Percentiles rank a stretch among this genome's conserved stretches.
phyloP scores from a whole-genome alignment of 2,113 vertebrate genomes.

The Bos javanicus region DNA sequence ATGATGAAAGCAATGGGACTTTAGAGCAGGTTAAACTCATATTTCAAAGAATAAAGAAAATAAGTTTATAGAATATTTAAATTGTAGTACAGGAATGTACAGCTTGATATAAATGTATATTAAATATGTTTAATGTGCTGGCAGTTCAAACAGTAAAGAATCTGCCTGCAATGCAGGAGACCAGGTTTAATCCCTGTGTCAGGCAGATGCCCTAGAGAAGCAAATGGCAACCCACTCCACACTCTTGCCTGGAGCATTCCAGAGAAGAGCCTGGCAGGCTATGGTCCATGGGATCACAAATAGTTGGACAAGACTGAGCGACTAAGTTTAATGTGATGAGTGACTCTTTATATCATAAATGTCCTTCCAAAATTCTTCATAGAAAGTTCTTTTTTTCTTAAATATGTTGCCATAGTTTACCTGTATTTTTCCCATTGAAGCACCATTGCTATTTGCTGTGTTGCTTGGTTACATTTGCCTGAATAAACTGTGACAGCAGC shows the following conservation, averaged over 20 bases:
- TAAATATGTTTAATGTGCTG: background rate
- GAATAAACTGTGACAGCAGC: background rate
- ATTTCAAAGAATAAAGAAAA: background rate
- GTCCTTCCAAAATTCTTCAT: background rate
- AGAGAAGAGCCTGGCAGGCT: background rate
- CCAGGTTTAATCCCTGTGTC: background rate
- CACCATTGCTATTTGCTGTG: background rate
- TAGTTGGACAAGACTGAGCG: background rate
- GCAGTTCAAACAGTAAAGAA: background rate
- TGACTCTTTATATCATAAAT: background rate
- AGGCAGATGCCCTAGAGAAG: background rate
- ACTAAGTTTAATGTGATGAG: background rate
- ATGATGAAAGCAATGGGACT: background rate
- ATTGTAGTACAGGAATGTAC: background rate
- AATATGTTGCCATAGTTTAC: background rate
- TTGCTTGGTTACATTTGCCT: background rate
- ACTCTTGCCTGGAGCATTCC: background rate
- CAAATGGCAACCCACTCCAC: background rate
- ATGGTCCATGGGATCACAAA: background rate
- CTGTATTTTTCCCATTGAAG: background rate
- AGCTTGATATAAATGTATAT: background rate
- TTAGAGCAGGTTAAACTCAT: background rate
- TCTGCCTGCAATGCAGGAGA: background rate
- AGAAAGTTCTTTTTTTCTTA: background rate
- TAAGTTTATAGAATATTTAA: background rate